Evolutionary conservation across 1,140 invertebrate genomes (phyloP), one percentile per base, ranked within the genome.

Genomic region (Drosophila yakuba): DNA sequence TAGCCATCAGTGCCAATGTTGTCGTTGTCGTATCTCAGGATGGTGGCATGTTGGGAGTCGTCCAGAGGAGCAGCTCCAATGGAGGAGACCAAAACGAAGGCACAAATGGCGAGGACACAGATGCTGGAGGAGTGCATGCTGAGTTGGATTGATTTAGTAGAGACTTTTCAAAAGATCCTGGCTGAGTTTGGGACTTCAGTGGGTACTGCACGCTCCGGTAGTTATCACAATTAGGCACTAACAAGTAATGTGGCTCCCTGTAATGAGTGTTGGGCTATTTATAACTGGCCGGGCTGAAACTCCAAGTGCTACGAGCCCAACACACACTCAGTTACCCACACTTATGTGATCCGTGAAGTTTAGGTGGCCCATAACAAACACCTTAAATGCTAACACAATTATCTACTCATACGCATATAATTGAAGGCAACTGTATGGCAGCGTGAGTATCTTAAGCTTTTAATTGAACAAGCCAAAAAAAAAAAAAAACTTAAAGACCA

Each of bases 1-100:
- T 92, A 94, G 54, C 92, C 91, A 23, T 93, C 93, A 3, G 92
- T 67, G 28, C 93, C 93, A 64, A 94, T 93, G 57, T 91, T 92
- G 4, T 93, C 93, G 14, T 84, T 86, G 35, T 93, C 93, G 54
- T 93, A 93, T 1, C 81, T 75, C 60, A 94, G 36, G 68, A 93
- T 89, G 8, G 86, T 74, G 1, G 94, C 93, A 1, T 92, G 66
- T 7, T 72, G 44, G 7, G 86, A 66, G 45, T 90, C 80, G 72
- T 91, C 90, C 55, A 91, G n/a, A 10, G 91, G 86, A 47, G 80
- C 81, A 3, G 88, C 88, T n/a, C 23, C 60, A 7, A 78, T 51
- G 12, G 58, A 61, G 56, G 66, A 56, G 1, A 67, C 39, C 35
- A 78, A 55, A 20, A 77, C 45, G 11, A 91, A 55, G 43, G 68